These are phyloP conservation scores for Hycleus cichorii DNA, from an alignment of 1,140 invertebrate species.

Conservation along the genomic window DNA sequence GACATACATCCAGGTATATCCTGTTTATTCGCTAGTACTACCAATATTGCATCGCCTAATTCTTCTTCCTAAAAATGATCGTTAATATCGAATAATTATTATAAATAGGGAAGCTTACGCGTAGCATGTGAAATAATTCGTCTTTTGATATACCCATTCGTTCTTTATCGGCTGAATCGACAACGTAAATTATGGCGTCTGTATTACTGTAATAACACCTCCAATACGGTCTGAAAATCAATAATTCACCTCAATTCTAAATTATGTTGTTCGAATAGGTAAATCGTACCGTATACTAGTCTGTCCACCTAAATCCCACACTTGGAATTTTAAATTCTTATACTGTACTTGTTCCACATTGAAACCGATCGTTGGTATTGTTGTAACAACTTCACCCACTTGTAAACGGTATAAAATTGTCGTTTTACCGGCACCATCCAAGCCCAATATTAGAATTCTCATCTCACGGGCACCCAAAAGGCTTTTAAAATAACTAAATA, in stretches of 20 bases:
- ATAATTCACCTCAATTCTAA: neutral
- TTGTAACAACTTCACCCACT: slow-evolving; percentile 99
- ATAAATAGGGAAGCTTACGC: slow-evolving; percentile 44
- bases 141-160: slow-evolving; percentile 98
- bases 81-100: neutral
- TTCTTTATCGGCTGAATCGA: slow-evolving; percentile 97
- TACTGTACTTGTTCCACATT: slow-evolving; percentile 96
- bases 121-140: slow-evolving; percentile 93
- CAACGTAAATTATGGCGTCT: slow-evolving; percentile 99
- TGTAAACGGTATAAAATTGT: slow-evolving; percentile 98
- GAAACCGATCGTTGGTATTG: slow-evolving; percentile 97
- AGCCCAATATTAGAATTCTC: slow-evolving; percentile 93
- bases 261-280: neutral
- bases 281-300: slow-evolving; percentile 67
- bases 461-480: slow-evolving; percentile 91
- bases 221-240: slow-evolving; percentile 89
- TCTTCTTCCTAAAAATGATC: slow-evolving; percentile 79
- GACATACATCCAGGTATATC: slow-evolving; percentile 96
- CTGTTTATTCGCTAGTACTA: slow-evolving; percentile 99
- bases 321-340: slow-evolving; percentile 94
- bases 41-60: slow-evolving; percentile 86
- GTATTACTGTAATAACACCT: slow-evolving; percentile 99
- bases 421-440: slow-evolving; percentile 98
- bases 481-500: slow-evolving; percentile 92
- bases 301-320: slow-evolving; percentile 98